Evolutionary conservation across 2,888 invertebrate species (phyloP), one percentile per base, ranked within the genome.

Genomic region (Neria commutata): DNA sequence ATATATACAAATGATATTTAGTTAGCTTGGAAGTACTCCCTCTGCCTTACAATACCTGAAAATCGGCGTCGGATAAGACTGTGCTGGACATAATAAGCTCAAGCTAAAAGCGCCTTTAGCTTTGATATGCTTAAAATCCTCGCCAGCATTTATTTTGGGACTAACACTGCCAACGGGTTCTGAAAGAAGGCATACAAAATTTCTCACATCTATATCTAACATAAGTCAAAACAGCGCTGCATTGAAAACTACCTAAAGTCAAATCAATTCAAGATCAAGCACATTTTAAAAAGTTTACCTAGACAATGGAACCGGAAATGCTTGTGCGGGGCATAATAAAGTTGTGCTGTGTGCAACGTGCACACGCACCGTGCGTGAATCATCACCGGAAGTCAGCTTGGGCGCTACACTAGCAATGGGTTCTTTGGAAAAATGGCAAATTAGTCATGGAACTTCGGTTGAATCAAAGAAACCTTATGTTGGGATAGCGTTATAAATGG

Each of bases 311-410:
- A 89, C 86, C 65, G 89, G 89, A 83, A 85, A 89, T 69, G 87
- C 88, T 83, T 88, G 87, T 33, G 87, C 87, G 59, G 87, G 87
- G 77, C 89, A 89, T 56, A 87, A 83, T 62, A 88, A 71, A 56
- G 88, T 87, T 67, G 73, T 61, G 33, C 70, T 72, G 3, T 87
- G 83, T 74, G 82, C 83, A 66, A 81, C 77, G 67, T 78, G 80
- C 70, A 82, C 78, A 69, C 81, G 79, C 61, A 73, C 67, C 84
- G 83, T 81, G 82, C 86, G 83, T 80, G 83, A 77, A 83, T 85
- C 76, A 83, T 90, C 89, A 79, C 86, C 82, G 42, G 89, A 87
- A 24, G 90, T 88, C 76, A 91, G 87, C 83, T 88, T 90, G 78
- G 83, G 83, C 25, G 77, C 75, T 55, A 85, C 85, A 67, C 83